Percentiles rank a stretch among this genome's conserved stretches.
These are phyloP conservation scores for Ariopsis seemanni DNA, from an alignment of 2,113 vertebrate species.

Conservation along the genomic window DNA sequence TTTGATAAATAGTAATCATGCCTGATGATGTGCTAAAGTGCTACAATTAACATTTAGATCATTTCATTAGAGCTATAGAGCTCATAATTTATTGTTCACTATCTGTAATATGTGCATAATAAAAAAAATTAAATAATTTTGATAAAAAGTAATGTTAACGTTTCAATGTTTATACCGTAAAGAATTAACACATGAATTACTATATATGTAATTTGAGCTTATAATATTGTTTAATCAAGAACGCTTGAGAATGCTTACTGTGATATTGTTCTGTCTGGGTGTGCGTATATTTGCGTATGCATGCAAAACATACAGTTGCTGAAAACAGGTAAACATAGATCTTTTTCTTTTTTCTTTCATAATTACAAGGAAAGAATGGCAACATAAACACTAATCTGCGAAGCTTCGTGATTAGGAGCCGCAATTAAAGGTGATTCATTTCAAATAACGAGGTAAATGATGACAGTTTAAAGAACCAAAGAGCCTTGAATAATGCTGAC, in stretches of 20 bases:
- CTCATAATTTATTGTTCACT: not conserved
- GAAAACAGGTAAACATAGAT: conserved; percentile 23
- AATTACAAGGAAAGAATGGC: conserved; percentile 46
- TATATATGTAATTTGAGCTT: not conserved
- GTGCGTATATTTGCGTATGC: conserved; percentile 22
- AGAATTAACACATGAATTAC: not conserved
- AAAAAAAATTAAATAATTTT: not conserved
- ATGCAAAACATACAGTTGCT: not conserved
- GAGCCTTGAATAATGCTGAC: conserved; percentile 61
- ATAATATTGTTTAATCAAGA: not conserved
- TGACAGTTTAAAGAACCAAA: conserved; percentile 54
- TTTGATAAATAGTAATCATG: not conserved
- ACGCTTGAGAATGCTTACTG: not conserved
- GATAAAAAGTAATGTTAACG: not conserved
- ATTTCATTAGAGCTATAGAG: not conserved
- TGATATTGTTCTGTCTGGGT: conserved; percentile 4
- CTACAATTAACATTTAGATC: not conserved
- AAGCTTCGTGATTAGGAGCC: conserved; percentile 63
- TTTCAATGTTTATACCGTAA: not conserved
- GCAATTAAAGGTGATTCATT: conserved; percentile 64
- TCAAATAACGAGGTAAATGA: conserved; percentile 66
- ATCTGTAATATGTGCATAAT: not conserved
- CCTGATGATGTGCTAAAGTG: not conserved
- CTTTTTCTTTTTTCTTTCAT: conserved; percentile 21
- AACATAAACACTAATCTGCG: conserved; percentile 58